phyloP scores from a whole-genome alignment of 2,888 invertebrate species.

The Geotrupes spiniger region DNA sequence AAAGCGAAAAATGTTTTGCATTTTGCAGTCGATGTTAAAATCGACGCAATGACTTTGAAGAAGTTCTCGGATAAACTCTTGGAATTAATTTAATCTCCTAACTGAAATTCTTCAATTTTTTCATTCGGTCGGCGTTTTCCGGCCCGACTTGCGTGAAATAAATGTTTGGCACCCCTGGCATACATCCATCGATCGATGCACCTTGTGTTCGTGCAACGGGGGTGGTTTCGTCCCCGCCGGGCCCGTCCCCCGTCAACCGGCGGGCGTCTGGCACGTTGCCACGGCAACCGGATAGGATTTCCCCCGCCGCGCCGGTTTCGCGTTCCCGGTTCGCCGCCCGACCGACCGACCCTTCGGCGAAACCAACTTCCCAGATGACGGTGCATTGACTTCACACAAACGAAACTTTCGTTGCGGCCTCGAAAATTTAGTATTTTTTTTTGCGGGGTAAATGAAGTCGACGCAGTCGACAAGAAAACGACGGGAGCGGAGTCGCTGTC shows the following conservation, averaged over 20 bases:
- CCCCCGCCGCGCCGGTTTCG: conserved; percentile 8
- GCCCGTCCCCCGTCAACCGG: conserved; percentile 46
- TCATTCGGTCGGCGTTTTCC: no score
- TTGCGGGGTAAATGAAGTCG: no score
- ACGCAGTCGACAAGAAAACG: no score
- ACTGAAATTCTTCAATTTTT: no score
- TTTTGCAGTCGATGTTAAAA: no score
- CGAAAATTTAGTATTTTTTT: no score
- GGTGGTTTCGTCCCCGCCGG: conserved; percentile 51
- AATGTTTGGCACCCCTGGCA: conserved; percentile 28
- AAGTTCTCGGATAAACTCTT: no score
- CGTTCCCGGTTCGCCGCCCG: conserved; percentile 3
- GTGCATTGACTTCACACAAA: conserved; percentile 15
- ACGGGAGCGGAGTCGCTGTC: no score
- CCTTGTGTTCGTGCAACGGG: conserved; percentile 24
- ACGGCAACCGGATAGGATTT: conserved; percentile 40
- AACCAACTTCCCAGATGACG: conserved; percentile 16
- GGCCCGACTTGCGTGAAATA: background rate
- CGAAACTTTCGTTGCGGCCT: no score
- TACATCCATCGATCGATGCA: conserved; percentile 32
- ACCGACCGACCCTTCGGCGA: conserved; percentile 14
- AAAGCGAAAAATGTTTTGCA: no score
- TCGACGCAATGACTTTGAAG: no score
- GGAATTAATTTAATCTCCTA: no score
- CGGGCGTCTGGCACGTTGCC: conserved; percentile 46